Evolutionary conservation across 1,140 invertebrate genomes (phyloP), one percentile per base, ranked within the genome.

Genomic region (Phenacoccus solenopsis): DNA sequence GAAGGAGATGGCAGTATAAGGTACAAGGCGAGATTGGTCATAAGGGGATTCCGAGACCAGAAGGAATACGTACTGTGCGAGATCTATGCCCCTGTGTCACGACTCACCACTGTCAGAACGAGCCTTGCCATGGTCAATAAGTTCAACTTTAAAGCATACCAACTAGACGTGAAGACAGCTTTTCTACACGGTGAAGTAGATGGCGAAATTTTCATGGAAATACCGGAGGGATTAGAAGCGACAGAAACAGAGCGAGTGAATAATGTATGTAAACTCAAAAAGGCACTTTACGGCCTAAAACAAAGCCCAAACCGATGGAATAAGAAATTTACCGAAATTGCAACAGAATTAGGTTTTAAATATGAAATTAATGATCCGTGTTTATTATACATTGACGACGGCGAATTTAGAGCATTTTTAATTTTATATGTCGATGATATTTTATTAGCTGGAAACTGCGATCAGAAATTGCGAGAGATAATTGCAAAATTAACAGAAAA

Each of bases 101-200:
- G 38, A 16, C 20, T 59, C 7, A 20, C 56, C 20, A 10, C 56
- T 7, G 59, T 78, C 3, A 72, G 82, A 28, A 71, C 82, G 68
- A 72, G 74, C 2, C 57, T 80, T 49, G 73, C 75, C 59, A 77
- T 76, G 16, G 61, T 76, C 24, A 70, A 75, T 67, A 73, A 75
- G 68, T 72, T 78, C 16, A 67, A 76, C n/a, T 72, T 79, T 0
- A 68, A 64, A 25, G 20, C 25, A 9, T 16, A 70, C 7, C 76
- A 79, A 30, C 75, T 79, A 71, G 78, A 77, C 72, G 73, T 80
- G 16, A 75, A 75, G 59, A 80, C 78, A 68, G 79, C 79, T 25
- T 80, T 78, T 76, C 72, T 80, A 5, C 73, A 80, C 72, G 78
- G 76, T 28, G 72, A 77, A 4, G 69, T 81, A 20, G 72, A 78